Conservation (phyloP, 2,888 invertebrate genomes). For the Drosophila subsilvestris region DNA sequence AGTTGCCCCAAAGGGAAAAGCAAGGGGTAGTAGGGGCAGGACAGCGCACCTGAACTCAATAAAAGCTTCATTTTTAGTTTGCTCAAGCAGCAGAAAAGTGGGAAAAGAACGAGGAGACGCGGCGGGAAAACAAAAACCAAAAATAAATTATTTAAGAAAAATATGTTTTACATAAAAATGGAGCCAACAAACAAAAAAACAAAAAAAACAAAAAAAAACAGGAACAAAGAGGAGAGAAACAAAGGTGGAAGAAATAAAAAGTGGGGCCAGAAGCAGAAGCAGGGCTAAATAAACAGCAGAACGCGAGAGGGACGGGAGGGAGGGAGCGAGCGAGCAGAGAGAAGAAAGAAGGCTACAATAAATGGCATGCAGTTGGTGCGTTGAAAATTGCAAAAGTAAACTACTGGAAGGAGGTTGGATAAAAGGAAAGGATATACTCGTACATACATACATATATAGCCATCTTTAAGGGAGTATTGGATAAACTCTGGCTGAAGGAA, state of each 20-base stretch:
- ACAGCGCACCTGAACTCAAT: slow-evolving; percentile 75
- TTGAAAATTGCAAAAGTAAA: slow-evolving; percentile 78
- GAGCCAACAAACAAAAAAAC: slow-evolving; percentile 27
- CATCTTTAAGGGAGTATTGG: slow-evolving; percentile 11
- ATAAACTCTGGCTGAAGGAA: slow-evolving; percentile 17
- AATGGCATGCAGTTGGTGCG: slow-evolving; percentile 77
- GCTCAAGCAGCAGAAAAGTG: slow-evolving; percentile 74
- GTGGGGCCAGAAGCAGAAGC: slow-evolving; percentile 26
- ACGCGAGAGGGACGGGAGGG: not conserved
- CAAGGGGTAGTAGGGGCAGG: slow-evolving; percentile 1
- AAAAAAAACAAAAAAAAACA: slow-evolving; percentile 21
- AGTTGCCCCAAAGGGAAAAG: slow-evolving; percentile 30
- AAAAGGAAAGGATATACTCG: not conserved
- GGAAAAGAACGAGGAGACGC: slow-evolving; percentile 32
- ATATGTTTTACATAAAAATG: slow-evolving; percentile 76
- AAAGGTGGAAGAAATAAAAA: slow-evolving; percentile 15
- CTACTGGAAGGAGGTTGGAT: slow-evolving; percentile 47
- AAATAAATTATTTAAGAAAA: slow-evolving; percentile 79
- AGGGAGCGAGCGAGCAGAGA: not conserved
- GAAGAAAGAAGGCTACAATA: slow-evolving; percentile 59
- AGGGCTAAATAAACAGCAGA: slow-evolving; percentile 33
- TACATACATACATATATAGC: not conserved
- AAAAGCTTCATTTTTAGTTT: slow-evolving; percentile 77
- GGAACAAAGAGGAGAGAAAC: not conserved
- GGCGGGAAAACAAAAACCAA: slow-evolving; percentile 56